These are phyloP conservation scores for Sanderia malayensis DNA, from an alignment of 30 jellyfish, hydroid and myxozoan genomes.

Conservation along the genomic window DNA sequence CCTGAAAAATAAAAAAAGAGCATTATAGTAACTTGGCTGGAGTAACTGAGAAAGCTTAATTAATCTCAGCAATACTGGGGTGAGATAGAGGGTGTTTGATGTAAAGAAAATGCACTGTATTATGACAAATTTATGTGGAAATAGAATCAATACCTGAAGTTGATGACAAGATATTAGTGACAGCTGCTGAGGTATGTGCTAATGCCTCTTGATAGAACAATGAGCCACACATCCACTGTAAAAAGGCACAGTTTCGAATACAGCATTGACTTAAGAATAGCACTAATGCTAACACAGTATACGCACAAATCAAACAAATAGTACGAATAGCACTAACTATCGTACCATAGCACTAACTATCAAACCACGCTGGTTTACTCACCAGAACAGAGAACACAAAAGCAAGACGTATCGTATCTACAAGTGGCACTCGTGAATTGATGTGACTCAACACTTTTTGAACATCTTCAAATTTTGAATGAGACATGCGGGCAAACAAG, in stretches of 20 bases:
- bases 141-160: constrained; percentile 78
- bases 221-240: constrained; percentile 83
- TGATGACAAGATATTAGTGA: constrained; percentile 86
- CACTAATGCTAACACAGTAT: too few species aligned
- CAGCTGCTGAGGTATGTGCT: constrained; percentile 92
- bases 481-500: constrained; percentile 73
- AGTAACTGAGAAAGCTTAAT: too few species aligned
- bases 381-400: constrained; percentile 66
- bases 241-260: too few species aligned
- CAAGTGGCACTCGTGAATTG: constrained; percentile 47
- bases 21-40: background rate
- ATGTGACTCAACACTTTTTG: constrained; percentile 37
- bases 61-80: too few species aligned
- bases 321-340: too few species aligned
- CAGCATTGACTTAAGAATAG: too few species aligned
- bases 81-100: too few species aligned
- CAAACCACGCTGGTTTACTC: too few species aligned
- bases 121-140: too few species aligned
- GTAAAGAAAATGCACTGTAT: too few species aligned
- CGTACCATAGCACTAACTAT: too few species aligned
- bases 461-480: constrained; percentile 57
- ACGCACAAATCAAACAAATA: too few species aligned
- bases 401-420: constrained; percentile 76
- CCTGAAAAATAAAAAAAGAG: constrained; percentile 27
- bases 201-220: constrained; percentile 88